Evolutionary conservation across 2,888 invertebrate genomes (phyloP).

Genomic region (Tromatobia lineatoria): DNA sequence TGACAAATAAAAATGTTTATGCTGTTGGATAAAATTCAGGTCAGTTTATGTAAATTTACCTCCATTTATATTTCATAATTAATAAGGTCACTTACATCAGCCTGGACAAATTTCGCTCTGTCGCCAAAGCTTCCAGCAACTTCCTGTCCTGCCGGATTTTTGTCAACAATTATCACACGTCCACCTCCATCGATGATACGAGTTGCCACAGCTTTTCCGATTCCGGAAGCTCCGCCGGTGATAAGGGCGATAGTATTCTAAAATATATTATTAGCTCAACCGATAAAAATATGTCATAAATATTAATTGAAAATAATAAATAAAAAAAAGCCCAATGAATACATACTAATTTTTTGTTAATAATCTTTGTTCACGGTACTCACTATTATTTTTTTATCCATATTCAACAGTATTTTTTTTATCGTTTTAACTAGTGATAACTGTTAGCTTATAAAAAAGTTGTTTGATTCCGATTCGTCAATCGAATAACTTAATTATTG

Average conservation of each 20-base stretch:
- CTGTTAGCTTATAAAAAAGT: no score
- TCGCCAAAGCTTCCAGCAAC: constrained; percentile 74
- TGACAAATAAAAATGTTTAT: background rate
- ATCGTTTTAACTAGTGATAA: background rate
- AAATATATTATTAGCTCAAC: background rate
- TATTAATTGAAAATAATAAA: background rate
- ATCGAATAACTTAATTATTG: background rate
- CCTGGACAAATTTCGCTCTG: constrained; percentile 70
- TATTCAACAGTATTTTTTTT: background rate
- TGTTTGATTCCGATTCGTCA: no score
- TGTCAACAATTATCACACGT: constrained; percentile 74
- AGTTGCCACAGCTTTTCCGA: constrained; percentile 74
- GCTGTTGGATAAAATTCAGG: no score
- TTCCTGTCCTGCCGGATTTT: constrained; percentile 68
- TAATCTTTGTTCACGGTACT: background rate
- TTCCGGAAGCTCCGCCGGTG: constrained; percentile 76
- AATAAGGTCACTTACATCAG: constrained; percentile 71
- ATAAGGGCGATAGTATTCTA: constrained; percentile 74
- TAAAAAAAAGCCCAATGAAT: background rate
- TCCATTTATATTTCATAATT: background rate
- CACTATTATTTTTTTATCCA: constrained; percentile 38
- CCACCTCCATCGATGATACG: constrained; percentile 73
- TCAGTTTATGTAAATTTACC: background rate
- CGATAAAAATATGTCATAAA: background rate
- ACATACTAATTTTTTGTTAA: background rate